A percentile compares a stretch with the other conserved stretches of the same genome.
These are phyloP conservation scores for Ametastegia equiseti DNA, from an alignment of 2,888 invertebrate genomes.

Conservation along the genomic window DNA sequence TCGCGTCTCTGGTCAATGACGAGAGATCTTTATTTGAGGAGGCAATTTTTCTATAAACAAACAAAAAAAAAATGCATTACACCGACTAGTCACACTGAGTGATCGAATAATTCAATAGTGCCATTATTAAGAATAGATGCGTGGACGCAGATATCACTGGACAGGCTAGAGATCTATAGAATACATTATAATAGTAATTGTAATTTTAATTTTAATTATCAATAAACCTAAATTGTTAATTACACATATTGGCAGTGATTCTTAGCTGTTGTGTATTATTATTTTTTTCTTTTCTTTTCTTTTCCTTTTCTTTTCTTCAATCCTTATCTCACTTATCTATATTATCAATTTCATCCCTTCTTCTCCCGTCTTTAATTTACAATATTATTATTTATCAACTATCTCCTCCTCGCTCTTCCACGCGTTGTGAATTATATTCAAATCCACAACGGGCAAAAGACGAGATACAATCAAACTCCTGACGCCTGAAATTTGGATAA, in stretches of 20 bases:
- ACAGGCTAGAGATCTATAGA: slow-evolving; percentile 64
- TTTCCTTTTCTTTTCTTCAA: slow-evolving; percentile 42
- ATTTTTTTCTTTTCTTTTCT: slow-evolving; percentile 20
- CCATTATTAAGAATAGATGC: slow-evolving; percentile 35
- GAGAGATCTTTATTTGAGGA: too few species aligned
- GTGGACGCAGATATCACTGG: slow-evolving; percentile 40
- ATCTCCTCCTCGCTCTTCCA: neutral
- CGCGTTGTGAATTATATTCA: slow-evolving; percentile 8
- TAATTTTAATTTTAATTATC: slow-evolving; percentile 65
- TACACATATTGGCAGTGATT: slow-evolving; percentile 75
- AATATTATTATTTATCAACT: slow-evolving; percentile 44
- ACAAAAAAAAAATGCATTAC: neutral
- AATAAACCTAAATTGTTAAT: slow-evolving; percentile 65
- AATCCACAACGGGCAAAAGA: neutral
- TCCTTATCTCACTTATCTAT: slow-evolving; percentile 26
- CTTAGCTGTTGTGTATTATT: slow-evolving; percentile 73
- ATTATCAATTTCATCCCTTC: slow-evolving; percentile 7
- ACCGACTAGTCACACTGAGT: slow-evolving; percentile 33
- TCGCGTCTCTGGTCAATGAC: too few species aligned
- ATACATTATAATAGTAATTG: slow-evolving; percentile 63
- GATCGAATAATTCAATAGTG: slow-evolving; percentile 18
- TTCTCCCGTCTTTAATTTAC: slow-evolving; percentile 16
- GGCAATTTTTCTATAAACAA: neutral
- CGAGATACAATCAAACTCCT: slow-evolving; percentile 33
- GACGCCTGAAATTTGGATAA: neutral